Conservation (phyloP, 2,113 vertebrate species). For the Ceyx cyanopectus region DNA sequence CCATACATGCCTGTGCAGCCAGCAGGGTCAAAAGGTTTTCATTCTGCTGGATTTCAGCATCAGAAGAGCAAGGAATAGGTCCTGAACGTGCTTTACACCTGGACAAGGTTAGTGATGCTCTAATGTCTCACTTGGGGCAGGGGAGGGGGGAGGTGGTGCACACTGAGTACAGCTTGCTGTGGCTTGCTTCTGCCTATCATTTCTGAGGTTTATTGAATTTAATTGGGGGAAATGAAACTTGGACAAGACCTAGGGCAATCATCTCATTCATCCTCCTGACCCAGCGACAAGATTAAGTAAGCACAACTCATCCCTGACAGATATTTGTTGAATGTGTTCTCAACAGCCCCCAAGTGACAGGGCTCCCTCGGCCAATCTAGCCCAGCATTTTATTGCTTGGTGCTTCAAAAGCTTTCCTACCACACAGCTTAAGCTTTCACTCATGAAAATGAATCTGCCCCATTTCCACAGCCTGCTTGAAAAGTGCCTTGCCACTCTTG, state of each 20-base stretch:
- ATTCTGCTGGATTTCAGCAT: neutral
- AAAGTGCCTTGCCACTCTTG: neutral
- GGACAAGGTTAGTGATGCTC: neutral
- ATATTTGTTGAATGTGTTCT: slow-evolving; percentile 47
- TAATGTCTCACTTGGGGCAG: neutral
- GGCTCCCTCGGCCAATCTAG: slow-evolving; percentile 15
- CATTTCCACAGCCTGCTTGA: neutral
- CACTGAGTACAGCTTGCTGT: neutral
- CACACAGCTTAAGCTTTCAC: neutral
- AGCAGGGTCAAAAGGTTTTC: neutral
- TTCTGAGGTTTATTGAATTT: slow-evolving; percentile 63
- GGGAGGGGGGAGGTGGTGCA: neutral
- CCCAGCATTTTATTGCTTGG: neutral
- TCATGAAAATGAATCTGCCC: neutral
- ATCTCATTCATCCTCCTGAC: slow-evolving; percentile 54
- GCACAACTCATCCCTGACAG: slow-evolving; percentile 56
- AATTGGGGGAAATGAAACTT: slow-evolving; percentile 57
- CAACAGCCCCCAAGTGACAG: slow-evolving; percentile 42
- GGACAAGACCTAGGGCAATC: slow-evolving; percentile 5
- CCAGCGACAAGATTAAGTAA: slow-evolving; percentile 33
- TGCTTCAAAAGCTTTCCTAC: slow-evolving; percentile 36
- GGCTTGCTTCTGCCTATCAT: slow-evolving; percentile 18
- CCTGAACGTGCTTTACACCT: neutral
- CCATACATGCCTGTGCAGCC: neutral
- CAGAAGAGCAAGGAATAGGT: neutral